Evolutionary conservation across 1,140 invertebrate genomes (phyloP).

Genomic region (Mesaphorura yosii): DNA sequence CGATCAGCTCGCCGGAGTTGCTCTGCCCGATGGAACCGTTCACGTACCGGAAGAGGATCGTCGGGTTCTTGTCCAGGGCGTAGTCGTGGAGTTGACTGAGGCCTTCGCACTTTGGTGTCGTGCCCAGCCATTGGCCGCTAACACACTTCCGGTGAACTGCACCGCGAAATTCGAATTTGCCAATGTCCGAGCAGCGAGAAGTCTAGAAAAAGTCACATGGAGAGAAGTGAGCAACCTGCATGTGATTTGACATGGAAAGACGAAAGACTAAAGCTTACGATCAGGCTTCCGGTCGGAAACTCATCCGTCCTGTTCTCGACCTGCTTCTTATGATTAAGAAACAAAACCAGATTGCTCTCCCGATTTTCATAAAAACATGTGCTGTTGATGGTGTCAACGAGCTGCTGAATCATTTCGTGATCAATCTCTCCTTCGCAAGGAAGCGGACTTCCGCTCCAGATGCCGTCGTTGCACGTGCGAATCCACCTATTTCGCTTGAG

Average conservation of each 20-base stretch:
- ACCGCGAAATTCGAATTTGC: slow-evolving; percentile 52
- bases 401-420: background rate
- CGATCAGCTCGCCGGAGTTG: slow-evolving; percentile 68
- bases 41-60: slow-evolving; percentile 66
- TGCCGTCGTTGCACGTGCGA: slow-evolving; percentile 56
- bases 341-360: slow-evolving; percentile 64
- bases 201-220: slow-evolving; percentile 28
- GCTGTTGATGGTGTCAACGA: slow-evolving; percentile 45
- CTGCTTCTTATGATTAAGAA: slow-evolving; percentile 62
- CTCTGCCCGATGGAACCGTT: slow-evolving; percentile 72
- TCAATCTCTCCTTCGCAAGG: slow-evolving; percentile 19
- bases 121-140: slow-evolving; percentile 63
- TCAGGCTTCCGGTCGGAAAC: too few relatives aligned
- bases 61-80: slow-evolving; percentile 76
- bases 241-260: slow-evolving; percentile 11
- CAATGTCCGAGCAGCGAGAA: slow-evolving; percentile 63
- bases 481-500: slow-evolving; percentile 28
- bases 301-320: slow-evolving; percentile 62
- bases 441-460: slow-evolving; percentile 64
- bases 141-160: slow-evolving; percentile 52
- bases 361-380: slow-evolving; percentile 62
- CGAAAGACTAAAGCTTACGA: background rate
- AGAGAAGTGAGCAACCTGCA: background rate
- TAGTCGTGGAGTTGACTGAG: slow-evolving; percentile 75
- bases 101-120: slow-evolving; percentile 62